Base-by-base conservation (phyloP, 2,888 invertebrate genomes). In the Proisotoma minuta region DNA sequence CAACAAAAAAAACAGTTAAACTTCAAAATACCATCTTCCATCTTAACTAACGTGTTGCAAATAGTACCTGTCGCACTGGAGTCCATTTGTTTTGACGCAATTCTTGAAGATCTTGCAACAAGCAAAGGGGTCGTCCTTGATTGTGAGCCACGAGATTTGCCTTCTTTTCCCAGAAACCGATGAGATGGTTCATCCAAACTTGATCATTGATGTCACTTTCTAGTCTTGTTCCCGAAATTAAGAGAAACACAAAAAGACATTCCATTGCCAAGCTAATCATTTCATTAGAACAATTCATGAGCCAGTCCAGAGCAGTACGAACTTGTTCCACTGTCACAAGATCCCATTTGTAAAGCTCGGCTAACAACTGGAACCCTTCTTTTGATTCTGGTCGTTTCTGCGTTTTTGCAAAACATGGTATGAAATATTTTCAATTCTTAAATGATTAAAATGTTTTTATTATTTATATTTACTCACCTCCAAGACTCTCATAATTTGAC, bases 321-420 rank as follows among this genome's bases (percentile, higher is more conserved):
- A 66, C 51, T 52, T 65, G 59, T 27, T 65, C 65, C 18, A 65
- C 52, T 20, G 57, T 49, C 26, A 70, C 43, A 20, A 72, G 56
- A 34, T 69, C 67, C 20, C 62, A 61, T 29, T 69, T 70, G 62
- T 66, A 72, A 22, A 70, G 65, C 58, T 72, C 72, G 15, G 69
- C 67, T 22, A 68, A 24, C 23, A 71, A 60, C 29, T 66, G 62
- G 49, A 69, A 63, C 24, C 63, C 67, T 54, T 65, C 60, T 28
- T 70, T 57, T 5, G 68, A 69, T 12, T 40, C 57, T 5, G 64
- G 59, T 28, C 64, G 62, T 27, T 54, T 57, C 66, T 63, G 27
- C 15, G 51, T 23, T 26, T n/a, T n/a, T n/a, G n/a, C n/a, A n/a
- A n/a, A n/a, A n/a, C n/a, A n/a, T n/a, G n/a, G n/a, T n/a, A n/a